Conservation (phyloP, 2,888 invertebrate genomes). For the Gibbula magus region DNA sequence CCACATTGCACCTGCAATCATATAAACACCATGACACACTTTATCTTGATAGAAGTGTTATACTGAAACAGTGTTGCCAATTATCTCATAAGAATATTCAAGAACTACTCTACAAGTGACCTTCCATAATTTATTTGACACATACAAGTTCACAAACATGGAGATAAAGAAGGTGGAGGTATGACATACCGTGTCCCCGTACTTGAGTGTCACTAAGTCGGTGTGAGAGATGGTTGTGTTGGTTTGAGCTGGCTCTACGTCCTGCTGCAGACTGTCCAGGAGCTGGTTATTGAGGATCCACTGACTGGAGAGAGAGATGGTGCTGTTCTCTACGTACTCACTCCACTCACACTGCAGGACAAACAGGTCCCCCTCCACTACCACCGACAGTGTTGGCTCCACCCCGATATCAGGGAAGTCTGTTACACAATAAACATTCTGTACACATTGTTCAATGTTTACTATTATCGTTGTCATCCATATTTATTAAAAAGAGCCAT, state of each 20-base stretch:
- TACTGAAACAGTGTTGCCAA: background rate
- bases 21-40: too few relatives aligned
- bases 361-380: constrained; percentile 38
- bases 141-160: too few relatives aligned
- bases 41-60: background rate
- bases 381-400: constrained; percentile 34
- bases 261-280: background rate
- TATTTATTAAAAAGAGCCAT: too few relatives aligned
- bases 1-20: constrained; percentile 51
- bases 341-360: constrained; percentile 49
- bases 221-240: constrained; percentile 34
- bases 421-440: constrained; percentile 24
- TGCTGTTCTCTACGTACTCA: constrained; percentile 25
- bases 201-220: background rate
- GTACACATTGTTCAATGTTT: background rate
- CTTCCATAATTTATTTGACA: too few relatives aligned
- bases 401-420: constrained; percentile 41
- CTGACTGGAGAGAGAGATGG: constrained; percentile 34
- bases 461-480: background rate
- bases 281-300: constrained; percentile 17
- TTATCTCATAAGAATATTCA: too few relatives aligned
- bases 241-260: background rate
- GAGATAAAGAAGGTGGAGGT: background rate
- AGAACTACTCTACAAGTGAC: too few relatives aligned
- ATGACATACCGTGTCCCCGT: constrained; percentile 30